phyloP scores from a whole-genome alignment of 2,888 invertebrate species.

The Macropis europaea region DNA sequence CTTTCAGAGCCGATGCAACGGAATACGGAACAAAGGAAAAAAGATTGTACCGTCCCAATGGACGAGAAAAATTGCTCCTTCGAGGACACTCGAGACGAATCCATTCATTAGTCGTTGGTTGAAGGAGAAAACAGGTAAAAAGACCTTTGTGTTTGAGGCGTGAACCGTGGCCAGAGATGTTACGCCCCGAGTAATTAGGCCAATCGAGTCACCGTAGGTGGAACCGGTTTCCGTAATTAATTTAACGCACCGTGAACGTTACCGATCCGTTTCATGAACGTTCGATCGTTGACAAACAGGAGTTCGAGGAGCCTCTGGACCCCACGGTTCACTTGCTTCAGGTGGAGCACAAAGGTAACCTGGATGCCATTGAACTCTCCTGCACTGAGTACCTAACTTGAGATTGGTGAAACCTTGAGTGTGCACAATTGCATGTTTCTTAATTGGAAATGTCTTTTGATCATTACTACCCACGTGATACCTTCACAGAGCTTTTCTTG shows the following conservation, averaged over 20 bases:
- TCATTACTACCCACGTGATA: too few species aligned
- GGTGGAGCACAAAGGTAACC: too few species aligned
- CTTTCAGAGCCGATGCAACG: background rate
- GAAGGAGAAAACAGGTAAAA: background rate
- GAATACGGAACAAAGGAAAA: too few species aligned
- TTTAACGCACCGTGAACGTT: constrained; percentile 60
- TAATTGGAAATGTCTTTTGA: too few species aligned
- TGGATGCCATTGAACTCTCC: too few species aligned
- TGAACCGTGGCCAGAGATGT: constrained; percentile 35
- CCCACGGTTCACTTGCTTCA: too few species aligned
- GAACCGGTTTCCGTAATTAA: constrained; percentile 62
- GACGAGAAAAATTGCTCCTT: background rate
- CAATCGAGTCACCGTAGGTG: constrained; percentile 30
- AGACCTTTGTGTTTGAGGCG: constrained; percentile 12
- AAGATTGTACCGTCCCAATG: too few species aligned
- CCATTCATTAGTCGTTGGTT: background rate
- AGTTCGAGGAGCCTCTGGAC: background rate
- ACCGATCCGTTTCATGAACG: constrained; percentile 51
- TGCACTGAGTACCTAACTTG: too few species aligned
- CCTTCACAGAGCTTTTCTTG: too few species aligned
- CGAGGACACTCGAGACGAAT: background rate
- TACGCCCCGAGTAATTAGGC: constrained; percentile 28
- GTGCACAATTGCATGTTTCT: too few species aligned
- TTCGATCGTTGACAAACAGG: constrained; percentile 66
- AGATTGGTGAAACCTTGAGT: too few species aligned